phyloP scores from a whole-genome alignment of 2,797 vertebrate genomes.

The Rhynchotus rufescens region DNA sequence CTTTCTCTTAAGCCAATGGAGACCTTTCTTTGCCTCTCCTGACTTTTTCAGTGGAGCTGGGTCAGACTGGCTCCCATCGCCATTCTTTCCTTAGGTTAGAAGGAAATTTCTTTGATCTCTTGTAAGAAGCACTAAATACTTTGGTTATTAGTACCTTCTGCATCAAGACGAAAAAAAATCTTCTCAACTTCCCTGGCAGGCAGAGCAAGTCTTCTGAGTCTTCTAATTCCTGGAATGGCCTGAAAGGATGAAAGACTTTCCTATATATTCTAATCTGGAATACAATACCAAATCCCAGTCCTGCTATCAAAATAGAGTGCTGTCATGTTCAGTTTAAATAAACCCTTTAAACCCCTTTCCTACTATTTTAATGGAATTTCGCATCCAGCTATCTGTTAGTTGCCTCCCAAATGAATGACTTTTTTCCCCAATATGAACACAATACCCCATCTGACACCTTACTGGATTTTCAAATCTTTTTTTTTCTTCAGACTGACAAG shows the following conservation, averaged over 20 bases:
- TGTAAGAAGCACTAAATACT: neutral
- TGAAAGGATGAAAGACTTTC: conserved; percentile 8
- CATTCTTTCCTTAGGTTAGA: neutral
- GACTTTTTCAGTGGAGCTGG: neutral
- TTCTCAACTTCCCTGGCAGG: neutral
- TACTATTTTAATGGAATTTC: neutral
- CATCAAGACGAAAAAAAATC: conserved; percentile 12
- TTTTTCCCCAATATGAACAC: neutral
- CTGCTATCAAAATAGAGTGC: fast-evolving
- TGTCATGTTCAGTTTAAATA: neutral
- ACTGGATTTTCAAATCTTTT: neutral
- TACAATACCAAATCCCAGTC: neutral
- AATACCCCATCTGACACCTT: neutral
- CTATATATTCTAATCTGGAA: neutral
- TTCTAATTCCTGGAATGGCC: neutral
- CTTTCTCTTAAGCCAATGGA: neutral
- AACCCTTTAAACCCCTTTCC: neutral
- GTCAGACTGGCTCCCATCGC: neutral
- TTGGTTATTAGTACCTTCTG: neutral
- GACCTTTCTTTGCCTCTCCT: neutral
- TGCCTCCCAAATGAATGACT: neutral
- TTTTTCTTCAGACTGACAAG: neutral
- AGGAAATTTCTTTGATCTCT: conserved; percentile 13
- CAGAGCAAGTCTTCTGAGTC: neutral
- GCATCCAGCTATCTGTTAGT: neutral